These are phyloP conservation scores for Neopipo cinnamomea DNA, from an alignment of 2,113 vertebrate species.

Conservation along the genomic window DNA sequence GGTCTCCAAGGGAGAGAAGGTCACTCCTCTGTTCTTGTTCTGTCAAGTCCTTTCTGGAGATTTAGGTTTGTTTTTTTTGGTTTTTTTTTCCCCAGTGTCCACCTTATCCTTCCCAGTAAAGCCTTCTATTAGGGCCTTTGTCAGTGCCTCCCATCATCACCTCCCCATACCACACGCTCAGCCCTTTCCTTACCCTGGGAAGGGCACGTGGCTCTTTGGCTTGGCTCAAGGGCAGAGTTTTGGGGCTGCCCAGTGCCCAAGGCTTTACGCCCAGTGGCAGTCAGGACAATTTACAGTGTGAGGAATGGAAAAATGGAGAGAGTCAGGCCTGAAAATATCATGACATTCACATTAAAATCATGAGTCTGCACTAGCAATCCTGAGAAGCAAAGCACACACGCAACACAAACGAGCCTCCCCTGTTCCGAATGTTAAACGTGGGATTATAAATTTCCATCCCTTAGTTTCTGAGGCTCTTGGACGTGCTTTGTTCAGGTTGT, in stretches of 20 bases:
- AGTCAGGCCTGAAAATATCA: constrained; percentile 12
- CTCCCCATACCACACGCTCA: accelerated
- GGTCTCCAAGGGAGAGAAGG: background rate
- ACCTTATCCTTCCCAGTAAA: background rate
- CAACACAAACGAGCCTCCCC: background rate
- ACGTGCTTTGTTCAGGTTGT: background rate
- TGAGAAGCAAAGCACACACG: background rate
- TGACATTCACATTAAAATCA: background rate
- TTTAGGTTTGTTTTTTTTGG: background rate
- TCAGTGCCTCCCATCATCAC: background rate
- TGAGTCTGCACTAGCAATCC: background rate
- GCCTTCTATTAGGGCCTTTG: background rate
- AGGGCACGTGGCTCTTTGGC: background rate
- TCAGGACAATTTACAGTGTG: background rate
- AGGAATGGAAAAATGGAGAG: background rate
- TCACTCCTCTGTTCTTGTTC: background rate
- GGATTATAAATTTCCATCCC: background rate
- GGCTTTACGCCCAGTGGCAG: background rate
- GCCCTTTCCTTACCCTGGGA: background rate
- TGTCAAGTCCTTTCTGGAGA: background rate
- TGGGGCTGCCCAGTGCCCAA: background rate
- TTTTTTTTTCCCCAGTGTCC: background rate
- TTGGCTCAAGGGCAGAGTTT: background rate
- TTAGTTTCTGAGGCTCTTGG: background rate
- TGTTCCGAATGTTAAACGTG: background rate